These are phyloP conservation scores for Zophobas atratus DNA, from an alignment of 1,140 invertebrate genomes.

Conservation along the genomic window DNA sequence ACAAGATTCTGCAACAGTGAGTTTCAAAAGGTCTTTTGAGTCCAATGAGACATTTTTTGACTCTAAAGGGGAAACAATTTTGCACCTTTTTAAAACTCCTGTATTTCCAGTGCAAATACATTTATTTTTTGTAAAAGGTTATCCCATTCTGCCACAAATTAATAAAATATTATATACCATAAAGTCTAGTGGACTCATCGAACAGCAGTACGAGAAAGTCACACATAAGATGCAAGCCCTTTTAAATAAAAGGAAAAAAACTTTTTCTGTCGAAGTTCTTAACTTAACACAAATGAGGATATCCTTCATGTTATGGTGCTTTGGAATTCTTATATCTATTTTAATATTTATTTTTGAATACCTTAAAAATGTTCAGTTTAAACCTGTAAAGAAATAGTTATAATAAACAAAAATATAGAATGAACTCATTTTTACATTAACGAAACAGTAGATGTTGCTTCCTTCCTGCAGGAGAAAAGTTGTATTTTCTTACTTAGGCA, in stretches of 20 bases:
- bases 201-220: constrained; percentile 21
- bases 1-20: constrained; percentile 6
- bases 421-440: no score
- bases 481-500: no score
- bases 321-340: constrained; percentile 14
- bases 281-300: constrained; percentile 8
- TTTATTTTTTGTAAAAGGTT: constrained; percentile 36
- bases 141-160: constrained; percentile 27
- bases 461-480: no score
- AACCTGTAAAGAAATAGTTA: neutral
- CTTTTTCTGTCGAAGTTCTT: constrained; percentile 1
- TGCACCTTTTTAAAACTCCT: constrained; percentile 5
- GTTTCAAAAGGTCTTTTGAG: constrained; percentile 12
- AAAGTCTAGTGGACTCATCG: constrained; percentile 18
- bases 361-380: neutral
- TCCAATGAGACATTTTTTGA: constrained; percentile 2
- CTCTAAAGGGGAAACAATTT: constrained; percentile 2
- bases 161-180: constrained; percentile 6
- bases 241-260: constrained; percentile 7
- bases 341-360: constrained; percentile 13
- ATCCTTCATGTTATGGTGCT: neutral
- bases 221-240: neutral
- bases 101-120: constrained; percentile 23
- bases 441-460: no score
- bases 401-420: no score